phyloP scores from a whole-genome alignment of 2,888 invertebrate species.

The Netelia inedita region DNA sequence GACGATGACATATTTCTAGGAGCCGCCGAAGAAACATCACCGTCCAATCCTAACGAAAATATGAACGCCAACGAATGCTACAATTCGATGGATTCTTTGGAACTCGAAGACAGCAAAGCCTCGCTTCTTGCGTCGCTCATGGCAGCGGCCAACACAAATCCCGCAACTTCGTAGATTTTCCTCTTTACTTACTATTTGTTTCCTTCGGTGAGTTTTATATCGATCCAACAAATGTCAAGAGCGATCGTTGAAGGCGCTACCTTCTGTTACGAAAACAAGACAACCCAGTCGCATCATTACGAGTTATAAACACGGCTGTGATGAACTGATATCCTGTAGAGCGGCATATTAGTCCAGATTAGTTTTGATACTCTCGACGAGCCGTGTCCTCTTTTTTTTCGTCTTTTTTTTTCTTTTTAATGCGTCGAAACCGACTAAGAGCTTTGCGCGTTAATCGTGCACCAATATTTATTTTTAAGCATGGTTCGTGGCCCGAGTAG shows the following conservation, averaged over 20 bases:
- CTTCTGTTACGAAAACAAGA: constrained; percentile 39
- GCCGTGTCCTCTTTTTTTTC: constrained; percentile 8
- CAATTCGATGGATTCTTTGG: constrained; percentile 73
- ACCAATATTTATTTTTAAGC: constrained; percentile 14
- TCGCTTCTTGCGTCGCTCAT: constrained; percentile 78
- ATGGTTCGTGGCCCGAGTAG: neutral
- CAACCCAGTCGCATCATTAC: constrained; percentile 57
- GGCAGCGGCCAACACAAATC: constrained; percentile 71
- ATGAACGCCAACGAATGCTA: constrained; percentile 67
- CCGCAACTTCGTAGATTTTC: constrained; percentile 70
- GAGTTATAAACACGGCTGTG: constrained; percentile 62
- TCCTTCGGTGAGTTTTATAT: constrained; percentile 52
- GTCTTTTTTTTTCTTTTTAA: constrained; percentile 17
- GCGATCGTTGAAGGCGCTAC: constrained; percentile 57
- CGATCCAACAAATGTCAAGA: constrained; percentile 40
- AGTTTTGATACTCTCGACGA: constrained; percentile 61
- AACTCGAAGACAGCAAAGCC: constrained; percentile 77
- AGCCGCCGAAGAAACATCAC: constrained; percentile 66
- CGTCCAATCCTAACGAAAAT: constrained; percentile 71
- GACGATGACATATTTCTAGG: constrained; percentile 80
- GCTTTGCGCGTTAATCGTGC: constrained; percentile 22
- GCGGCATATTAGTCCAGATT: constrained; percentile 62
- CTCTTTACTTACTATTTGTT: constrained; percentile 61
- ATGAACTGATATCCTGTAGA: constrained; percentile 65
- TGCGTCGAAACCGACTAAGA: constrained; percentile 1